Percentiles rank a stretch among this genome's conserved stretches.
Evolutionary conservation across 2,797 vertebrate species (phyloP).

Genomic region (Crenuchus spilurus): DNA sequence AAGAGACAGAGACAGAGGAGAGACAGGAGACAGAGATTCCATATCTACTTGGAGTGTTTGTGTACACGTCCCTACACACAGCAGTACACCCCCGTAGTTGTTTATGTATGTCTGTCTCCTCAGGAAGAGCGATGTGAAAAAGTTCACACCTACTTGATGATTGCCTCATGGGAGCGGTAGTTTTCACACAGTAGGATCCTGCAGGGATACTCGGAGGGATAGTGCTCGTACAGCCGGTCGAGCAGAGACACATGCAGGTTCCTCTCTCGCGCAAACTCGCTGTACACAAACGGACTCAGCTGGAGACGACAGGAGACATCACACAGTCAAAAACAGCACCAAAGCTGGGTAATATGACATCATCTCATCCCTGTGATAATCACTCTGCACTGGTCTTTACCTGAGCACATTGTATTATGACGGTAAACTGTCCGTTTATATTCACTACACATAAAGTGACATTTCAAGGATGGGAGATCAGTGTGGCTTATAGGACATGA

Average conservation of each 20-base stretch:
- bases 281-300: conserved; percentile 99
- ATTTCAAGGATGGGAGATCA: too few relatives aligned
- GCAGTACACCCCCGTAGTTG: not conserved
- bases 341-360: too few relatives aligned
- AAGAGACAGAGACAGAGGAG: not conserved
- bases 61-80: not conserved
- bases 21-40: not conserved
- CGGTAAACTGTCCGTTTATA: too few relatives aligned
- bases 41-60: not conserved
- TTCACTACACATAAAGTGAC: too few relatives aligned
- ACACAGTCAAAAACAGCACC: not conserved
- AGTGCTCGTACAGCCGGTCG: conserved; percentile 98
- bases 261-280: conserved; percentile 96
- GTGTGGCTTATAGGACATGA: too few relatives aligned
- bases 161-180: conserved; percentile 99
- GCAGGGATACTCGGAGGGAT: conserved; percentile 94
- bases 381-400: too few relatives aligned
- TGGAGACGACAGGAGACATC: conserved; percentile 60
- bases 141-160: conserved; percentile 97
- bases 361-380: too few relatives aligned
- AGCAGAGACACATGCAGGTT: conserved; percentile 96
- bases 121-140: conserved; percentile 62
- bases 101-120: conserved; percentile 42
- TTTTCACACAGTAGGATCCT: conserved; percentile 98
- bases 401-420: too few relatives aligned